Conservation (phyloP, 1,140 invertebrate species). For the Anagrus nilaparvatae region DNA sequence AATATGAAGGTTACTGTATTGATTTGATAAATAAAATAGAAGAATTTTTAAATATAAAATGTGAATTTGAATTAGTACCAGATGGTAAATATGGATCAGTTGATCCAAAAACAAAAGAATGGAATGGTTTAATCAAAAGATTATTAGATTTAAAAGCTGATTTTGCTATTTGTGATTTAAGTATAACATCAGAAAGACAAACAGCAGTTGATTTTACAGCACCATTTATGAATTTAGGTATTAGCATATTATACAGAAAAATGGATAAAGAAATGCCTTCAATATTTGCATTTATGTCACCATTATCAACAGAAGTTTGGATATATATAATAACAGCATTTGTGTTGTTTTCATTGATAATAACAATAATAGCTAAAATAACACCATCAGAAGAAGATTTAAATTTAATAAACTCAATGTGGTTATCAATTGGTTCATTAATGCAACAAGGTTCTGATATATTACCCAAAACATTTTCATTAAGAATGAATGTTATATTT, state of each 20-base stretch:
- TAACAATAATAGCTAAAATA: conserved; percentile 74
- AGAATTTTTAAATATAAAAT: conserved; percentile 62
- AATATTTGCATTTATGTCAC: conserved; percentile 77
- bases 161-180: conserved; percentile 82
- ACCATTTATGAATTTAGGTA: conserved; percentile 81
- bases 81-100: conserved; percentile 62
- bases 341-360: conserved; percentile 69
- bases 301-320: conserved; percentile 85
- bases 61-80: conserved; percentile 55
- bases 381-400: conserved; percentile 70
- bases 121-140: conserved; percentile 77
- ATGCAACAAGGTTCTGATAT: conserved; percentile 66
- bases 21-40: conserved; percentile 67
- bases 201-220: conserved; percentile 79
- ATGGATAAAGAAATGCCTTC: conserved; percentile 58
- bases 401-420: conserved; percentile 71
- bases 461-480: conserved; percentile 51
- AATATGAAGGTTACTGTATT: conserved; percentile 69
- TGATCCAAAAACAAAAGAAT: conserved; percentile 55
- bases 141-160: conserved; percentile 74
- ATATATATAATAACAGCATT: conserved; percentile 83
- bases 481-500: conserved; percentile 67
- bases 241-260: conserved; percentile 70
- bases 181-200: conserved; percentile 77
- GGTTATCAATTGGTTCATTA: conserved; percentile 68